Evolutionary conservation across 2,797 vertebrate genomes (phyloP), one percentile per base, ranked within the genome.

Genomic region (Mus caroli): DNA sequence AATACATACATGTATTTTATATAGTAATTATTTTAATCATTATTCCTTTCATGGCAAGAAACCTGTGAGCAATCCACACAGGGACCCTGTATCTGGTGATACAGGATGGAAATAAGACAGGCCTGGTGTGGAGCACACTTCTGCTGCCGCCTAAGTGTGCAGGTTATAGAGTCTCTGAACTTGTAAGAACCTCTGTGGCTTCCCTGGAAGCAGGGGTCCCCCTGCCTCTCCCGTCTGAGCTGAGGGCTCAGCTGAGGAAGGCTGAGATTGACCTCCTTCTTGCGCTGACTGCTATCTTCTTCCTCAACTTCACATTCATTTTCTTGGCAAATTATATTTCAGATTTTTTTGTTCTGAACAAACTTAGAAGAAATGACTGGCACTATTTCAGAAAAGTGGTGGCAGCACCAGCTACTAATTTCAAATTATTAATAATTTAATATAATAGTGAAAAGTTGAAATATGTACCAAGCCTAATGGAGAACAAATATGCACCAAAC

Each of bases 371-470:
- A 96, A 96, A 93, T 52, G 91, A 80, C 40, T 96, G 92, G 67
- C 87, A 94, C 64, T 94, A 28, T 98, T 98, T 98, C 90, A 90
- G 58, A 93, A 96, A 97, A 95, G 89, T 91, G 43, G 71, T 96
- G 94, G 69, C 95, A 97, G 95, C 87, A 93, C 75, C 95, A 96
- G 97, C 94, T 98, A 98, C 98, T 96, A 43, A 94, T 98, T 98
- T 98, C 97, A 97, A 84, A 3, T 96, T 98, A 97, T 98, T 97
- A 98, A 98, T 98, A 97, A 98, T 98, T 97, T 97, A 98, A 96
- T 96, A 62, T 93, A 97, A 90, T 96, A 98, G 97, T 98, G 95
- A 98, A 98, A 98, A 46, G 95, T 97, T 98, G 96, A 98, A 99
- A 98, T 96, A 97, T 97, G 88, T 92, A 96, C 82, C 94, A 97